Percentiles rank a stretch among this genome's conserved stretches.
phyloP scores from a whole-genome alignment of 2,888 invertebrate genomes.

The Metallyticus violacea region DNA sequence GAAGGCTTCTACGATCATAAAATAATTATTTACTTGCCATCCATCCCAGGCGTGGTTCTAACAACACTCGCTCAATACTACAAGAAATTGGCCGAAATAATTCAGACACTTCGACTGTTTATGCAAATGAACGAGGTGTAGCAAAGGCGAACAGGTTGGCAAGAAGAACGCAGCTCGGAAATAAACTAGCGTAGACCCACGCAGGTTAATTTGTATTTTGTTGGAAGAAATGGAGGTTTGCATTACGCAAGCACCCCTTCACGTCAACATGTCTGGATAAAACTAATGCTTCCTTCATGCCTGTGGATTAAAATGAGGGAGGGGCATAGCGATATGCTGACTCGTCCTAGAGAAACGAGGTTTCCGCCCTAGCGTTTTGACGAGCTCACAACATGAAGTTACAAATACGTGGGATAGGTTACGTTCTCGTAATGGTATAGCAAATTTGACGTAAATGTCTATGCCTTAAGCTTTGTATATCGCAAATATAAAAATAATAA shows the following conservation, averaged over 20 bases:
- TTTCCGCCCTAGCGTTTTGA: not conserved
- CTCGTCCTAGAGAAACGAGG: not conserved
- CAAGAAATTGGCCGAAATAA: not conserved
- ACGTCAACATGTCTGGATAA: not conserved
- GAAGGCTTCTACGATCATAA: not conserved
- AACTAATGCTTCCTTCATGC: not conserved
- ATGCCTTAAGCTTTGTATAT: too few species aligned
- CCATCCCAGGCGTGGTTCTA: not conserved
- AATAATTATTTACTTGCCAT: not conserved
- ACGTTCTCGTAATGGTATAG: too few species aligned
- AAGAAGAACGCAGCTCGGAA: too few species aligned
- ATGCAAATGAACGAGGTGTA: not conserved
- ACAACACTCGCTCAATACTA: not conserved
- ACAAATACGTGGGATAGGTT: not conserved
- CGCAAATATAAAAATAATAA: too few species aligned
- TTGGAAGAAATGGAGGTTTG: not conserved
- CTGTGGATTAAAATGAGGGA: not conserved
- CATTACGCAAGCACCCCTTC: not conserved
- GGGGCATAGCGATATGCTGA: not conserved
- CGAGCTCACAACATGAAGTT: not conserved
- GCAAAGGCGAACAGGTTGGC: not conserved
- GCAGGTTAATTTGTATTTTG: not conserved
- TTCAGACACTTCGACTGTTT: not conserved
- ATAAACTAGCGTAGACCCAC: not conserved
- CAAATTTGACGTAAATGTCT: too few species aligned